Conservation (phyloP, 2,113 vertebrate genomes). For the Pogonocichla stellata region DNA sequence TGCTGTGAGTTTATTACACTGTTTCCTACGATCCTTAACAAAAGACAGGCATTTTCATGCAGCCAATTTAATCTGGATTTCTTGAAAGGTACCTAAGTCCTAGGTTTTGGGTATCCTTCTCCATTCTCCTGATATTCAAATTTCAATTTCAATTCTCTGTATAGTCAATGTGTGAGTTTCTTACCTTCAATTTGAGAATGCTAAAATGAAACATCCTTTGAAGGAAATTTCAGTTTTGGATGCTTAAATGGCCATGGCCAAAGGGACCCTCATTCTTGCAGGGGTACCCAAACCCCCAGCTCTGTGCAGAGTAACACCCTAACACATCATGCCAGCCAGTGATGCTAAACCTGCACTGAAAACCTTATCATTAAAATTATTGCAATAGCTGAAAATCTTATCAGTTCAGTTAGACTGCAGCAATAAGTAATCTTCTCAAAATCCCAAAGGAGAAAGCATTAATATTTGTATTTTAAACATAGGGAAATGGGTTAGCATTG, state of each 20-base stretch:
- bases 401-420: not conserved
- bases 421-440: not conserved
- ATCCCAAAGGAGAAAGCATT: not conserved
- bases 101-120: not conserved
- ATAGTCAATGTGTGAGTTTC: not conserved
- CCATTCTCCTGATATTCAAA: not conserved
- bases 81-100: not conserved
- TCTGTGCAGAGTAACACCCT: fast-evolving
- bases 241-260: not conserved
- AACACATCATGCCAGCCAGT: fast-evolving
- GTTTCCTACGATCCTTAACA: not conserved
- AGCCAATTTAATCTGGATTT: not conserved
- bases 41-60: not conserved
- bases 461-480: conserved; percentile 28
- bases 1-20: not conserved
- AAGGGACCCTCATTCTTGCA: not conserved
- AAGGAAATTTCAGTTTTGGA: not conserved
- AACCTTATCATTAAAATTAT: not conserved
- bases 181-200: not conserved
- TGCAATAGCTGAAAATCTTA: not conserved
- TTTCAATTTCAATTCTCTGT: not conserved
- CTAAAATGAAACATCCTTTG: not conserved
- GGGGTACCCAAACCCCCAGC: not conserved
- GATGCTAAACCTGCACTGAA: not conserved
- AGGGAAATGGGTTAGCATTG: not conserved